Evolutionary conservation across 2,113 vertebrate genomes (phyloP), one percentile per base, ranked within the genome.

Genomic region (Bungarus multicinctus): DNA sequence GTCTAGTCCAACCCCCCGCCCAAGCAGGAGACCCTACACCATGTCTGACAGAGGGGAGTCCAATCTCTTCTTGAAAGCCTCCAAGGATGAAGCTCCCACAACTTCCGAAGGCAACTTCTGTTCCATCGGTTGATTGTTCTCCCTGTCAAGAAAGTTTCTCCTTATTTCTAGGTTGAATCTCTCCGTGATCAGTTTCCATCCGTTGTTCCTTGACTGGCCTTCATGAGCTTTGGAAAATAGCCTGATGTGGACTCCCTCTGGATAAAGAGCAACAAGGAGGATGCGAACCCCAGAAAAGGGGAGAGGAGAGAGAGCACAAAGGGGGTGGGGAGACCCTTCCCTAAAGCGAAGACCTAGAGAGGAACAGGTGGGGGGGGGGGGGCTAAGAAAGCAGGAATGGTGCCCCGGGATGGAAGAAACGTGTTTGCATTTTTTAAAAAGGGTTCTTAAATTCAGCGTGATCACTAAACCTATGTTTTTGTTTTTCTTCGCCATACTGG

Each of bases 221-320:
- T 47, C 47, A 1, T 5, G 47, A 1, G 47, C 47, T 7, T 47
- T 47, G 47, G 47, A 47, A 47, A 47, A 47, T 47, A 47, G 6
- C 6, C 47, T 47, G 22, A 60, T 22, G 45, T 2, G 92, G 8
- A 90, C 53, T 92, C n/a, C 85, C 25, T 16, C 20, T 81, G 2
- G 50, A 1, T 22, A 47, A n/a, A n/a, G 30, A 27, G 45, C 81
- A 93, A 54, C 11, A 16, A 3, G 85, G 10, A 52, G 91, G 54
- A 11, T 0, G 4, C 1, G 20, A 93, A 0, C 20, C 4, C 8
- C 7, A 58, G 7, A 74, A 0, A 52, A 0, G 0, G 23, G 89
- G n/a, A 91, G 25, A 23, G 90, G 18, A 47, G 4, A 50, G 1
- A 11, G 86, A 93, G 6, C 47, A 34, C 47, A 27, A 3, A 58